These are phyloP conservation scores for Prenolepis imparis DNA, from an alignment of 2,888 invertebrate species.

Conservation along the genomic window DNA sequence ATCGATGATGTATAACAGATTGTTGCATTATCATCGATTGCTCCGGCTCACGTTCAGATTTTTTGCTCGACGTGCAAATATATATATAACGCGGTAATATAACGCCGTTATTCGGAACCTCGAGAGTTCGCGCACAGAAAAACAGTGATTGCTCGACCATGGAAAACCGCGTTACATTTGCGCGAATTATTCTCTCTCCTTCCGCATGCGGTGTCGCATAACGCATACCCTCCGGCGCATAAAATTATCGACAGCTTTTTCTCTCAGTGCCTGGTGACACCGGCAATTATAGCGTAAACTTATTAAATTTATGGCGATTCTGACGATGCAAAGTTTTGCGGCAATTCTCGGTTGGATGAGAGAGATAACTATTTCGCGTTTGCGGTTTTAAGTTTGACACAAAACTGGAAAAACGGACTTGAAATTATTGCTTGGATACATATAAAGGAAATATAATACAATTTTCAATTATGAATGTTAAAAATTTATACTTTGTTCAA, in stretches of 20 bases:
- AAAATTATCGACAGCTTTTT: slow-evolving; percentile 53
- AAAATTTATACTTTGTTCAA: background rate
- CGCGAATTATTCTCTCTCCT: slow-evolving; percentile 70
- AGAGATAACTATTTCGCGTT: background rate
- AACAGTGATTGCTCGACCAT: slow-evolving; percentile 65
- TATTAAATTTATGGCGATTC: slow-evolving; percentile 63
- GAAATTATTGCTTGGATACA: slow-evolving; percentile 9
- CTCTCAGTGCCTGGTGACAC: slow-evolving; percentile 24
- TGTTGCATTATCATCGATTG: slow-evolving; percentile 55
- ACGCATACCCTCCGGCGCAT: slow-evolving; percentile 25
- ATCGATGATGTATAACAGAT: slow-evolving; percentile 53
- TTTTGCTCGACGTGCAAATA: slow-evolving; percentile 18
- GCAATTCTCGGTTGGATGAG: background rate
- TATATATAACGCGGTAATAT: slow-evolving; percentile 1
- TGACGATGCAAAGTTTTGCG: background rate
- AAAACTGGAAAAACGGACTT: background rate
- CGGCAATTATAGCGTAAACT: slow-evolving; percentile 72
- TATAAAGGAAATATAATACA: background rate
- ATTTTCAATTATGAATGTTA: background rate
- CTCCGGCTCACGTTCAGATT: slow-evolving; percentile 10
- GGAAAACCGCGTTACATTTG: slow-evolving; percentile 68
- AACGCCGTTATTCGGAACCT: slow-evolving; percentile 19
- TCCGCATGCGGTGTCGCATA: slow-evolving; percentile 39
- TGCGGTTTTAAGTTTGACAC: background rate
- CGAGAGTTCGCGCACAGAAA: slow-evolving; percentile 47